Base-by-base conservation (phyloP, 2,113 vertebrate genomes). In the Naja naja region DNA sequence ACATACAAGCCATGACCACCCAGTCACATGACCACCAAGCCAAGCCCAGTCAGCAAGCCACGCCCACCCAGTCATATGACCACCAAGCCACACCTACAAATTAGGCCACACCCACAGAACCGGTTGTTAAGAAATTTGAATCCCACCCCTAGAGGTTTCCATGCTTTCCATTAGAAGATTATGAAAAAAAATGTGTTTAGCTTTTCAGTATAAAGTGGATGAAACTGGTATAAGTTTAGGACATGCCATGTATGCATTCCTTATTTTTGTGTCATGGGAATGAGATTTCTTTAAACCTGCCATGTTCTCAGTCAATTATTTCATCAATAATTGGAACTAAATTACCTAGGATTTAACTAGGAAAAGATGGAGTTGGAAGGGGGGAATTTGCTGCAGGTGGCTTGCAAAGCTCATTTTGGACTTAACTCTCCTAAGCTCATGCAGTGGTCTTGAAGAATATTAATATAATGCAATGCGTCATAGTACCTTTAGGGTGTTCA, bases 251-350 rank as follows among this genome's bases (percentile, higher is more conserved):
- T 94, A 97, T 95, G 97, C 96, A 96, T 86, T 87, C 92, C 95
- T 95, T 95, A 90, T 88, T 93, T 95, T 94, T 92, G 86, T 94
- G 91, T 95, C 95, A 96, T 93, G 91, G 95, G 94, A 97, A 94
- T 94, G 94, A 96, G 94, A 97, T 97, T 97, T 97, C 89, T 88
- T 95, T 96, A 97, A 97, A 95, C 96, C 97, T 97, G 96, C 97
- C 97, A 96, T 97, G 97, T 97, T 97, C 96, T 91, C 93, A 96
- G 97, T 95, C 94, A 98, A 97, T 98, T 97, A 98, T 98, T 98
- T 98, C 97, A 97, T 97, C 97, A 98, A 98, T 98, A 97, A 97
- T 97, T 98, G 89, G 94, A 97, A 94, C 96, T 97, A 97, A 98
- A 98, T 98, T 98, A 97, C 97, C 96, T 95, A 95, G 96, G 95